Evolutionary conservation across 2,797 vertebrate species (phyloP).

Genomic region (Mormyrops attenuatus): DNA sequence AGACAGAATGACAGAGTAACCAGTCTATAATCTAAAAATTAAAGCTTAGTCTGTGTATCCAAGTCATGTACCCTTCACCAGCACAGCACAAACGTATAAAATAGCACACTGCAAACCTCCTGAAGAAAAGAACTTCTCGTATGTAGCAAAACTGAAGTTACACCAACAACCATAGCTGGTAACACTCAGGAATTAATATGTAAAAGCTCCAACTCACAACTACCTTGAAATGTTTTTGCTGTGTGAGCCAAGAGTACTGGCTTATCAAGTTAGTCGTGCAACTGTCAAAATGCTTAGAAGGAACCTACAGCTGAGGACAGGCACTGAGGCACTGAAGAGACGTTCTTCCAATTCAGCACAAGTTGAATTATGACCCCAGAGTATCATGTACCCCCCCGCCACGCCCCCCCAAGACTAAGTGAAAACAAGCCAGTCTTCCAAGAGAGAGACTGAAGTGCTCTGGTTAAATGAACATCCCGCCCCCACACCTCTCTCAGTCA

Average conservation of each 20-base stretch:
- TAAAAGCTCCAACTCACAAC: background rate
- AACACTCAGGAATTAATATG: background rate
- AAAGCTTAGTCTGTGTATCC: background rate
- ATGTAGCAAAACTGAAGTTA: background rate
- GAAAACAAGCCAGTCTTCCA: conserved; percentile 14
- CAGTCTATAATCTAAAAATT: conserved; percentile 31
- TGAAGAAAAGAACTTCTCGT: background rate
- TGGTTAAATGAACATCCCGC: background rate
- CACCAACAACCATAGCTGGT: background rate
- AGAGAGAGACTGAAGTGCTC: background rate
- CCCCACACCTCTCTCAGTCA: background rate
- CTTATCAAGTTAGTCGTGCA: background rate
- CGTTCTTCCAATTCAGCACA: background rate
- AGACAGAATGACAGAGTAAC: conserved; percentile 31
- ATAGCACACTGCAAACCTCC: background rate
- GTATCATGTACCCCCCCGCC: background rate
- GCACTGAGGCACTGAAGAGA: background rate
- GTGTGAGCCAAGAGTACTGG: background rate
- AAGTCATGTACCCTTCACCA: conserved; percentile 26
- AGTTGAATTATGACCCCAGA: conserved; percentile 4
- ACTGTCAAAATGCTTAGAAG: background rate
- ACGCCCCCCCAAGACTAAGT: background rate
- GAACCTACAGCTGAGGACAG: background rate
- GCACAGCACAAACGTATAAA: conserved; percentile 10
- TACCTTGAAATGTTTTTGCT: background rate